Conservation (phyloP, 2,888 invertebrate genomes). For the Lacanobia wlatinum region DNA sequence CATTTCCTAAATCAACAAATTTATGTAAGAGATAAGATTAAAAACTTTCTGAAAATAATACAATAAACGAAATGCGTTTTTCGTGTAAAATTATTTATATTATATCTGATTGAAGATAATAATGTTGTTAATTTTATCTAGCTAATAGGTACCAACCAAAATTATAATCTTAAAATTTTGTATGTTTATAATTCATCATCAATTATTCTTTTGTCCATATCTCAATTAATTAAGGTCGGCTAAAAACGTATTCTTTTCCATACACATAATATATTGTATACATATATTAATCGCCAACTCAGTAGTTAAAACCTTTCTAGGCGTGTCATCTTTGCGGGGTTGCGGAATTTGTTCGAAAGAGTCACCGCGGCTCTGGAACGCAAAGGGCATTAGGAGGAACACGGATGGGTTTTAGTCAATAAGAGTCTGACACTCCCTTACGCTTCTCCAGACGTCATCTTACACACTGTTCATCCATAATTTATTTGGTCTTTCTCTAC, state of each 20-base stretch:
- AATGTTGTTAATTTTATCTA: neutral
- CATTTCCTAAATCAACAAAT: slow-evolving; percentile 7
- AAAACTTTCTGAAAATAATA: neutral
- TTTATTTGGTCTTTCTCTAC: neutral
- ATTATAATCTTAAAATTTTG: too few species aligned
- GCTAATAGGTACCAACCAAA: neutral
- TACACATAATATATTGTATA: neutral
- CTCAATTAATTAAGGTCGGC: too few species aligned
- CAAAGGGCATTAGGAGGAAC: too few species aligned
- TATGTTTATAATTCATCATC: too few species aligned
- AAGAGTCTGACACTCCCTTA: too few species aligned
- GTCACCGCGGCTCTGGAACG: too few species aligned
- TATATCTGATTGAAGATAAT: neutral
- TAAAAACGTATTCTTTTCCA: too few species aligned
- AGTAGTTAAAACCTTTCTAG: neutral
- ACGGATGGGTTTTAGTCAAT: too few species aligned
- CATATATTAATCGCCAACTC: neutral
- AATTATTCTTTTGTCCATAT: too few species aligned
- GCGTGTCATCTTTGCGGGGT: too few species aligned
- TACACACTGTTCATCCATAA: neutral
- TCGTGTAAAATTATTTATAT: neutral
- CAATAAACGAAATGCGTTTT: slow-evolving; percentile 1
- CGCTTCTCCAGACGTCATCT: neutral
- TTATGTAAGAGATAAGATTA: slow-evolving; percentile 25
- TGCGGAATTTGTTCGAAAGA: too few species aligned